These are phyloP conservation scores for Carposina sasakii DNA, from an alignment of 1,140 invertebrate species.

Conservation along the genomic window DNA sequence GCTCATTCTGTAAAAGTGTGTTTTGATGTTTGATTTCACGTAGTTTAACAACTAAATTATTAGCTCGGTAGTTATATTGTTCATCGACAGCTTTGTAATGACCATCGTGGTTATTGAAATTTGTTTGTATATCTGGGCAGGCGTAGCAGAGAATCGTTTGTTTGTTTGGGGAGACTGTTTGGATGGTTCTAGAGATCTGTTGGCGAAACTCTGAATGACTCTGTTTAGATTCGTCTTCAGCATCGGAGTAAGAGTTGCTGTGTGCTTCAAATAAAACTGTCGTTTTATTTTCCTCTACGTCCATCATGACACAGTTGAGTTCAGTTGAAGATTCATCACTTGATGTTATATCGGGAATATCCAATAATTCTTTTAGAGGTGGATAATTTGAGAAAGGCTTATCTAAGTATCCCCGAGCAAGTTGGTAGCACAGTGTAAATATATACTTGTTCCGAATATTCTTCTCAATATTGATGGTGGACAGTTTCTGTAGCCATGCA, in stretches of 20 bases:
- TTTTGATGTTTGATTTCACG: conserved; percentile 60
- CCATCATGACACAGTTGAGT: conserved; percentile 38
- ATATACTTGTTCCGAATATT: conserved; percentile 49
- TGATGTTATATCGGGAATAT: conserved; percentile 26
- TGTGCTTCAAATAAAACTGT: conserved; percentile 29
- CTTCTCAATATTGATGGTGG: conserved; percentile 45
- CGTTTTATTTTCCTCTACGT: conserved; percentile 29
- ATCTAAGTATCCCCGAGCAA: conserved; percentile 45
- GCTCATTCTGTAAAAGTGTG: conserved; percentile 38
- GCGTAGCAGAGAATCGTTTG: conserved; percentile 17
- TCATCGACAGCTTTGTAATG: conserved; percentile 10
- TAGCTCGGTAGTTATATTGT: conserved; percentile 34
- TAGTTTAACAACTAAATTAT: conserved; percentile 47
- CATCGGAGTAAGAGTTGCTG: conserved; percentile 17
- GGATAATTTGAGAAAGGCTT: conserved; percentile 43
- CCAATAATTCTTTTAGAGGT: conserved; percentile 18
- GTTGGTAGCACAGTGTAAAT: conserved; percentile 48
- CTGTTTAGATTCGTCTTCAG: conserved; percentile 14
- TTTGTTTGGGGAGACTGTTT: neutral
- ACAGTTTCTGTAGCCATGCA: conserved; percentile 51
- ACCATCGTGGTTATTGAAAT: conserved; percentile 9
- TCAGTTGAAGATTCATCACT: conserved; percentile 41
- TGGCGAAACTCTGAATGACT: neutral
- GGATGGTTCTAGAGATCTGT: neutral
- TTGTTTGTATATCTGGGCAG: conserved; percentile 21